Evolutionary conservation across 2,113 vertebrate species (phyloP).

Genomic region (Microcebus tavaratra): DNA sequence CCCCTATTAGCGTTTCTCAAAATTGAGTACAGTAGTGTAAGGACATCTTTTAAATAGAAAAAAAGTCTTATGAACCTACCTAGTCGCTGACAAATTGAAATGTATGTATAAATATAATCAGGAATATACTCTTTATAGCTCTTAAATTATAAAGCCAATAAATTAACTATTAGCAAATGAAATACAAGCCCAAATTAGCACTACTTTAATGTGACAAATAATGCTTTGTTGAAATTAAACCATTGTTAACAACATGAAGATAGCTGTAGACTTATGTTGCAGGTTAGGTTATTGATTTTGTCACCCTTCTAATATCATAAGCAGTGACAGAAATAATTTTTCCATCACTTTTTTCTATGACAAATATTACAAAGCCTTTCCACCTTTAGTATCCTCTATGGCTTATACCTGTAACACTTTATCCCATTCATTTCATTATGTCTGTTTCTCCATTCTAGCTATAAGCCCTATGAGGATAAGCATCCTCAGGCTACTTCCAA

Average conservation of each 20-base stretch:
- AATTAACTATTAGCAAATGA: neutral
- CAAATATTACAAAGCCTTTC: neutral
- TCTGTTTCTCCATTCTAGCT: neutral
- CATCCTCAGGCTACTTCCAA: neutral
- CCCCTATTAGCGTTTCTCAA: neutral
- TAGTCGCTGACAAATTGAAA: conserved; percentile 16
- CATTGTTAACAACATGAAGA: neutral
- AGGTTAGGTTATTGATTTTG: neutral
- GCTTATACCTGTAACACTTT: neutral
- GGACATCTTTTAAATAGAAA: neutral
- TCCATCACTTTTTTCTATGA: neutral
- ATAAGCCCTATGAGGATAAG: neutral
- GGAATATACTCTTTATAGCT: neutral
- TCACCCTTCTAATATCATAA: neutral
- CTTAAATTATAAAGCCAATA: conserved; percentile 13
- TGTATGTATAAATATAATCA: neutral
- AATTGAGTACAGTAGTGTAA: neutral
- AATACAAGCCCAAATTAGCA: neutral
- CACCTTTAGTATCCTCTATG: neutral
- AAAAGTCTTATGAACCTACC: neutral
- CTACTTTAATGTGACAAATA: neutral
- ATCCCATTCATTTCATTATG: neutral
- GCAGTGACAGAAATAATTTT: neutral
- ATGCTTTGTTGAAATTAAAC: neutral
- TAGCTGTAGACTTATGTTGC: neutral